Conservation (phyloP, 2,797 vertebrate genomes). For the Cuniculus paca region DNA sequence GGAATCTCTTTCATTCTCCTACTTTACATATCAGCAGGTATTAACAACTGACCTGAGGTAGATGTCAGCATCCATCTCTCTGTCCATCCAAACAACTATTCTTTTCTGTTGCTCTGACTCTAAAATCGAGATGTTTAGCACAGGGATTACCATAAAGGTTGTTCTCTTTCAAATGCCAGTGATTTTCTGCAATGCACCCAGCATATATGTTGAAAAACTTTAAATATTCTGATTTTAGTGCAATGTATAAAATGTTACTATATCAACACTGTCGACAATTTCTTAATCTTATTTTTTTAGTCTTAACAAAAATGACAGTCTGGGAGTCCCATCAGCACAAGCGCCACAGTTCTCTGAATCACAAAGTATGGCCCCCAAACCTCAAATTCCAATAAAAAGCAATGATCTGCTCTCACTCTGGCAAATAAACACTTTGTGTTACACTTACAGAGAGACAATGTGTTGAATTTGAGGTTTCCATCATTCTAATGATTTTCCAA, state of each 20-base stretch:
- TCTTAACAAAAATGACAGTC: not conserved
- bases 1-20: not conserved
- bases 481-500: not conserved
- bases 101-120: not conserved
- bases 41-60: not conserved
- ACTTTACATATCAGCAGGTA: fast-evolving
- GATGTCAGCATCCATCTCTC: too few relatives aligned
- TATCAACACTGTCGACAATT: not conserved
- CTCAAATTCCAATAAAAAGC: not conserved
- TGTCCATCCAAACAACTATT: not conserved
- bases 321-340: not conserved
- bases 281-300: not conserved
- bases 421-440: not conserved
- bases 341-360: not conserved
- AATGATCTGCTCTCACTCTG: not conserved
- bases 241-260: not conserved
- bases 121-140: not conserved
- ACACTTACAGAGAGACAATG: not conserved
- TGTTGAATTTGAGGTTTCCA: not conserved
- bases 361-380: not conserved
- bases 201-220: not conserved
- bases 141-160: not conserved
- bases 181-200: not conserved
- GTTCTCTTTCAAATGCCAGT: not conserved
- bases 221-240: not conserved